Evolutionary conservation across 1,140 invertebrate genomes (phyloP).

Genomic region (Sinella curviseta): DNA sequence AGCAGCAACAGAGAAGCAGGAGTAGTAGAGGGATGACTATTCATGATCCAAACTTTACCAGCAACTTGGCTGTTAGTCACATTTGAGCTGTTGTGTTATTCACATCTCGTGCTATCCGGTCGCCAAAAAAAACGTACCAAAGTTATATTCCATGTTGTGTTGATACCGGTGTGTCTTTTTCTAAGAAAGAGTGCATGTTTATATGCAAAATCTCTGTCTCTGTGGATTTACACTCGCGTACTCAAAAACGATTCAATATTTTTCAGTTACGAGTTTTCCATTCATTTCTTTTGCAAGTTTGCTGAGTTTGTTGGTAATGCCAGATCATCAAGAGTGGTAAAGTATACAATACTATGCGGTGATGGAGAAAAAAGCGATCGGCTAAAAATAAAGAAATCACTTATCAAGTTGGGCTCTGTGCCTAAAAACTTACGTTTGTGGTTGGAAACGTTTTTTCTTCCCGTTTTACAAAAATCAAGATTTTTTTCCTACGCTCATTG

Average conservation of each 20-base stretch:
- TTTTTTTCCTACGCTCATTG: not conserved
- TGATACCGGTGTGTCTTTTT: no score
- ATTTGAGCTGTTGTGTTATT: constrained; percentile 10
- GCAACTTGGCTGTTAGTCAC: constrained; percentile 1
- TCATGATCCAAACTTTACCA: constrained; percentile 6
- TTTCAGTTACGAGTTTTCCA: no score
- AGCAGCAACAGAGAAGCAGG: not conserved
- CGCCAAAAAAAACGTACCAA: not conserved
- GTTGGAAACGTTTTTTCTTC: not conserved
- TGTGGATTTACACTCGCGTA: no score
- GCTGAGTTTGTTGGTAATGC: not conserved
- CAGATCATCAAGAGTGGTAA: not conserved
- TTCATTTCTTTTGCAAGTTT: no score
- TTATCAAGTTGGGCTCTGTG: constrained; percentile 20
- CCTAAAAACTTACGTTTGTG: constrained; percentile 5
- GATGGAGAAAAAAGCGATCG: not conserved
- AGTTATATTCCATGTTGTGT: not conserved
- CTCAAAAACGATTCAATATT: no score
- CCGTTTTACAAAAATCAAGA: not conserved
- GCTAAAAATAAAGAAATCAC: constrained; percentile 20
- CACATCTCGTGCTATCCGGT: not conserved
- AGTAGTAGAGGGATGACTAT: constrained; percentile 7
- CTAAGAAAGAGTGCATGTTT: no score
- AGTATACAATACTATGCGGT: not conserved
- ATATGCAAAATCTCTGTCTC: no score